phyloP scores from a whole-genome alignment of 2,888 invertebrate species.

The Nomada lathburiana region DNA sequence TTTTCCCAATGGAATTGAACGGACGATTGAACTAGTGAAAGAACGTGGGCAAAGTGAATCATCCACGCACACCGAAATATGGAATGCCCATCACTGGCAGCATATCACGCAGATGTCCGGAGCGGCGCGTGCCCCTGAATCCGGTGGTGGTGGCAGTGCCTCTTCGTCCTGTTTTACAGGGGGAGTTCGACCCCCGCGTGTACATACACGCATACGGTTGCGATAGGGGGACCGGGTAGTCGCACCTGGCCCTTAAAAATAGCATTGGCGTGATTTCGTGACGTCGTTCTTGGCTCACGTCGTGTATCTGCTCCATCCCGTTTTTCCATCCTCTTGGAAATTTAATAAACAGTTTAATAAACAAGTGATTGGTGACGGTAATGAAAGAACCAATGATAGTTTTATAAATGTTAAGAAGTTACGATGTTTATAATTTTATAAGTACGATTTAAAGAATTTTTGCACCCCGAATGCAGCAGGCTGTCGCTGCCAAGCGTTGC shows the following conservation, averaged over 20 bases:
- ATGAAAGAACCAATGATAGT: too few relatives aligned
- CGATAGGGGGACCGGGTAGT: conserved; percentile 48
- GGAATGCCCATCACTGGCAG: conserved; percentile 52
- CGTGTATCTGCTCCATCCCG: background rate
- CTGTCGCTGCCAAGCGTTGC: too few relatives aligned
- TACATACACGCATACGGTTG: conserved; percentile 12
- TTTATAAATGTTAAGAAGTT: background rate
- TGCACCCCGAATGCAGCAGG: too few relatives aligned
- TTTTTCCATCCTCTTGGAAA: background rate
- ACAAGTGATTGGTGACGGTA: too few relatives aligned
- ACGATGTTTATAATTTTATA: background rate
- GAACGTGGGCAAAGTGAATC: conserved; percentile 38
- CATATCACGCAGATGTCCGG: conserved; percentile 77
- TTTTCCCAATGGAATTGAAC: background rate
- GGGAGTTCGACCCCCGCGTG: conserved; percentile 60
- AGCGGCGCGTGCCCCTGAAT: conserved; percentile 78
- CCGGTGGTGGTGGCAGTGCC: conserved; percentile 63
- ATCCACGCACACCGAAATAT: conserved; percentile 26
- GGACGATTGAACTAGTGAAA: conserved; percentile 11
- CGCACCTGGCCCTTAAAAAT: conserved; percentile 75
- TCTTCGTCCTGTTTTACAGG: conserved; percentile 25
- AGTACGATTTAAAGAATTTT: too few relatives aligned
- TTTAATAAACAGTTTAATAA: background rate
- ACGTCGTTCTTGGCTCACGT: conserved; percentile 19
- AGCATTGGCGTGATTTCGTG: conserved; percentile 72